Percentiles rank a stretch among this genome's conserved stretches.
Evolutionary conservation across 2,113 vertebrate genomes (phyloP).

Genomic region (Pandion haliaetus): DNA sequence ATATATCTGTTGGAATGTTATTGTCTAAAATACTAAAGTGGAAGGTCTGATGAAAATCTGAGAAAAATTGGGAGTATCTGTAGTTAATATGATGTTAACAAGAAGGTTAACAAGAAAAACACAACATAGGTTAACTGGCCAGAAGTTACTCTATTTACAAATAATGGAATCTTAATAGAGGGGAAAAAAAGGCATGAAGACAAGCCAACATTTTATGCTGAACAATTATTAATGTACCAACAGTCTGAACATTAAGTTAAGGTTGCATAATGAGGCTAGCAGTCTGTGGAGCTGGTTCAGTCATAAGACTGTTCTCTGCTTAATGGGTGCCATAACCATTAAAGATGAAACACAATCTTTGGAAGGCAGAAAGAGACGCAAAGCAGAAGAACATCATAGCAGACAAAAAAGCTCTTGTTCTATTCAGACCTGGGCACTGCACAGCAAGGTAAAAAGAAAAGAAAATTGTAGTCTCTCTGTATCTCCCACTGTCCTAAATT

Average conservation of each 20-base stretch:
- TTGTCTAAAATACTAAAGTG: neutral
- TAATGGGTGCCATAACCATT: slow-evolving; percentile 27
- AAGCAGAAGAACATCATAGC: neutral
- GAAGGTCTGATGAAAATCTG: neutral
- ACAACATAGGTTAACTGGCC: neutral
- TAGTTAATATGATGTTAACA: neutral
- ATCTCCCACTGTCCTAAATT: neutral
- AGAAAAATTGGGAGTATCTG: neutral
- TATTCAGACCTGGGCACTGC: neutral
- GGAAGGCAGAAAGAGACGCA: neutral
- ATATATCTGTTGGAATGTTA: neutral
- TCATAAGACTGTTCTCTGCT: neutral
- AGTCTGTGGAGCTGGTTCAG: neutral
- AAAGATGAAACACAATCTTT: slow-evolving; percentile 21
- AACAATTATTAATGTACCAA: neutral
- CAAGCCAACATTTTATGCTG: slow-evolving; percentile 2
- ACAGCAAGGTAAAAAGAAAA: neutral
- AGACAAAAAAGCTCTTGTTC: neutral
- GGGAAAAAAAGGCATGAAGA: neutral
- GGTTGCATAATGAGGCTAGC: slow-evolving; percentile 22
- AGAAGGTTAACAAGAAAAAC: neutral
- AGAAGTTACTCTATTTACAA: neutral
- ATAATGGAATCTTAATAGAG: neutral
- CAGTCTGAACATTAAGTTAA: slow-evolving; percentile 41
- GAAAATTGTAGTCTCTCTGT: neutral